Conservation (phyloP, 2,797 vertebrate species). For the Nyctibius grandis region DNA sequence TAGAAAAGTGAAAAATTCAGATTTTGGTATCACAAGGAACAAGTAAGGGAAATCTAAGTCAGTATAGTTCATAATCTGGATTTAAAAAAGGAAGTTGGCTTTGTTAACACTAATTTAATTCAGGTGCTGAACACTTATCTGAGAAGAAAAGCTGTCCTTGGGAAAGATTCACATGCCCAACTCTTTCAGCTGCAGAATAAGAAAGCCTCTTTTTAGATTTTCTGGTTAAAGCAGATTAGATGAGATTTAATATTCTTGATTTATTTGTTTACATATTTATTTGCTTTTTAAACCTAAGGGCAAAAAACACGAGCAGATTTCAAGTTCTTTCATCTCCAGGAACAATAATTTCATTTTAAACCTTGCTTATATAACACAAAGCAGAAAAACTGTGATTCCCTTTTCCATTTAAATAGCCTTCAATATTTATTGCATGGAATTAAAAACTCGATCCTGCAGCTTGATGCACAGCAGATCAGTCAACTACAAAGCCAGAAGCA, state of each 20-base stretch:
- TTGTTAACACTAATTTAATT: neutral
- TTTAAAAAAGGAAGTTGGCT: neutral
- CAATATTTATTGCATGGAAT: neutral
- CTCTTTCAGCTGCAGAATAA: conserved; percentile 1
- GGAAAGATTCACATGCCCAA: accelerated
- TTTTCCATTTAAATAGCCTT: neutral
- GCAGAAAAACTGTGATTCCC: neutral
- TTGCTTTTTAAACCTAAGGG: conserved; percentile 52
- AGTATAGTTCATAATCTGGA: neutral
- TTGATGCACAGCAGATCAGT: neutral
- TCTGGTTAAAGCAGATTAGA: conserved; percentile 45
- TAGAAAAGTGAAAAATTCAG: neutral
- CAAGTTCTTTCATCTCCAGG: conserved; percentile 38
- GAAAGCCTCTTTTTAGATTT: neutral
- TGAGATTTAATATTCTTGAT: conserved; percentile 58
- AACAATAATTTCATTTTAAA: conserved; percentile 40
- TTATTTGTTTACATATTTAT: conserved; percentile 60
- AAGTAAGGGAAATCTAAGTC: neutral
- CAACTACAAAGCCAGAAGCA: neutral
- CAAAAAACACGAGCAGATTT: conserved; percentile 10
- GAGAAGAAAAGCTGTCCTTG: neutral
- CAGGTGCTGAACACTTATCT: neutral
- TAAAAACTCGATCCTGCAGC: neutral
- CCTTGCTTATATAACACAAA: conserved; percentile 15
- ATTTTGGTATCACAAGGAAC: neutral